Conservation (phyloP, 2,888 invertebrate genomes). For the Cantharis nigra region DNA sequence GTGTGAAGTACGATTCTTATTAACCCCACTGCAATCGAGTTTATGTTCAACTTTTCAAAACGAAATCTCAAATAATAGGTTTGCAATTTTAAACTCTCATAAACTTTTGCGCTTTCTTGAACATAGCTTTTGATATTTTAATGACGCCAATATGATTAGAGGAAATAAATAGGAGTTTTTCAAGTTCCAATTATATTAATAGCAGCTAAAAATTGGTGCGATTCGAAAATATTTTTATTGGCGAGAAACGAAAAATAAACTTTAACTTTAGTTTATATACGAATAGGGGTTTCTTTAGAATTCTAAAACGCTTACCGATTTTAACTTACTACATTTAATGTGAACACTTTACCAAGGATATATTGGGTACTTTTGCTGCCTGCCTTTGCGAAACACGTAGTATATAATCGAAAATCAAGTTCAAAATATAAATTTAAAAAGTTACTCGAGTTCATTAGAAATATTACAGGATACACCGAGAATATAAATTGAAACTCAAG, state of each 20-base stretch:
- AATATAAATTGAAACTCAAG: neutral
- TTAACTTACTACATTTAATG: neutral
- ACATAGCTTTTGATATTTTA: slow-evolving; percentile 4
- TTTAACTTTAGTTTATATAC: neutral
- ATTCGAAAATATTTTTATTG: neutral
- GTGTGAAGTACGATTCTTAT: slow-evolving; percentile 23
- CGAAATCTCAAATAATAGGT: slow-evolving; percentile 13
- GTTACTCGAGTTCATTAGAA: neutral
- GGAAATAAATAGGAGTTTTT: slow-evolving; percentile 4
- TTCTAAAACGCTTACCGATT: neutral
- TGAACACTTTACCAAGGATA: neutral
- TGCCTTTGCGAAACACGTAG: neutral
- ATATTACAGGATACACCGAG: neutral
- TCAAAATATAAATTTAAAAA: neutral
- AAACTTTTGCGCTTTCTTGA: slow-evolving; percentile 7
- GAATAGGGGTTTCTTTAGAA: neutral
- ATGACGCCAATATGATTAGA: slow-evolving; percentile 13
- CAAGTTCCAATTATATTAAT: slow-evolving; percentile 6
- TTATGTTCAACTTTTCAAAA: slow-evolving; percentile 15
- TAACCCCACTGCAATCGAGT: slow-evolving; percentile 18
- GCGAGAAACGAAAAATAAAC: neutral
- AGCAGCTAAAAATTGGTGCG: neutral
- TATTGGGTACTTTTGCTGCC: neutral
- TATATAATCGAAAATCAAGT: neutral
- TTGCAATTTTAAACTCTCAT: slow-evolving; percentile 14